Base-by-base conservation (phyloP, 37 sponge, comb jelly and placozoan species). In the Petrosia ficiformis region DNA sequence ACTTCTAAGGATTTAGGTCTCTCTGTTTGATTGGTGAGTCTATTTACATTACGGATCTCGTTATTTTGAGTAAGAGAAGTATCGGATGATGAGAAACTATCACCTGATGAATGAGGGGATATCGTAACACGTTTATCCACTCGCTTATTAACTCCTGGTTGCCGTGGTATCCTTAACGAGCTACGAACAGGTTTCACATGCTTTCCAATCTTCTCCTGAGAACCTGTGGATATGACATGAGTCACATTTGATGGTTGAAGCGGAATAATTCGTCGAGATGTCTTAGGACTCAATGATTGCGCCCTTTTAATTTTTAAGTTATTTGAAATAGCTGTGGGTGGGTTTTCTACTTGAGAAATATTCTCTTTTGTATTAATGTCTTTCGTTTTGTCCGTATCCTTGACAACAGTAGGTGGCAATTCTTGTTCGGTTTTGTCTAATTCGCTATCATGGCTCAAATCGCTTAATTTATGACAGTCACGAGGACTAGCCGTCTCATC, bases 221-320 rank as follows among this genome's bases (percentile, higher is more conserved):
- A 48, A 26, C n/a, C 25, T 5, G 11, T 61, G 26, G 63, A 26
- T 5, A 26, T 61, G 25, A 26, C 6, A 26, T 11, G 22, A n/a
- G 25, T n/a, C 6, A 29, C 5, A 11, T 5, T 6, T n/a, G 63
- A 61, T 22, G 63, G n/a, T 5, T 61, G 11, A 2, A 28, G 65
- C 2, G 70, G 79, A 41, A 57, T 14, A 1, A 83, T n/a, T 2
- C 83, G 26, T n/a, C 73, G 83, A n/a, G 80, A 68, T 25, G 70
- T 56, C 52, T 85, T 78, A 44, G 86, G 86, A 37, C 86, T 85
- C 28, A 85, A 74, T n/a, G 86, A 85, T 32, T 78, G 86, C 3
- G 86, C 86, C 10, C 86, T 79, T 22, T 61, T 24, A 5, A 26
- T 8, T 10, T 10, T 16, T 26, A 61, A 26, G 25, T n/a, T 5